Evolutionary conservation across 2,113 vertebrate species (phyloP).

Genomic region (Trematocara macrostoma): DNA sequence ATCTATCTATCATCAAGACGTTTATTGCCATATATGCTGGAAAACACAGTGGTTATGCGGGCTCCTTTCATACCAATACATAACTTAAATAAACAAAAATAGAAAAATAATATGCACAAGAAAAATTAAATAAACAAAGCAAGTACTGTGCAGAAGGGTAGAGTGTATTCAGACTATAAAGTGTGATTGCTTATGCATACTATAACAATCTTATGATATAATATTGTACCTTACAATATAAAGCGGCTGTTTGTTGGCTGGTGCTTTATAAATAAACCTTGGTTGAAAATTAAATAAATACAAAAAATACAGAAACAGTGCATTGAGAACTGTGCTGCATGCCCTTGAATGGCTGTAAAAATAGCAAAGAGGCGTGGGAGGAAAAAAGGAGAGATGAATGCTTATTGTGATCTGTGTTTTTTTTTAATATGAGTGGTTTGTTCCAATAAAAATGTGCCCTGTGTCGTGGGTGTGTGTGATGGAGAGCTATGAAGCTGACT

Average conservation of each 20-base stretch:
- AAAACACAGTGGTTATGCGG: neutral
- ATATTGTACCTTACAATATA: neutral
- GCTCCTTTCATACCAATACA: neutral
- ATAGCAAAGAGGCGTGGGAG: neutral
- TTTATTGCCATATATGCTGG: neutral
- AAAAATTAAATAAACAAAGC: neutral
- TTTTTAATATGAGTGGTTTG: neutral
- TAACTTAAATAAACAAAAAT: neutral
- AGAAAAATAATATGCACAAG: neutral
- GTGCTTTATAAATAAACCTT: neutral
- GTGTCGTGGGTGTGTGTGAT: slow-evolving; percentile 48
- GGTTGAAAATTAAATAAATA: neutral
- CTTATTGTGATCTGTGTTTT: neutral
- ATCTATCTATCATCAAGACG: neutral
- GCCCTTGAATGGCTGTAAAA: slow-evolving; percentile 24
- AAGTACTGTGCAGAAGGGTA: neutral
- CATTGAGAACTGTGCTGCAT: neutral
- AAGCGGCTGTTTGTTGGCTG: neutral
- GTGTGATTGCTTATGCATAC: neutral
- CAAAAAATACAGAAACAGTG: neutral
- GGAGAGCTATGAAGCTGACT: slow-evolving; percentile 76
- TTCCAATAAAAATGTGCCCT: neutral
- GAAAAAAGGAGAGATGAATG: neutral
- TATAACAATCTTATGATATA: neutral
- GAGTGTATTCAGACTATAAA: neutral